Evolutionary conservation across 2,113 vertebrate species (phyloP).

Genomic region (Chascanopsetta lugubris): DNA sequence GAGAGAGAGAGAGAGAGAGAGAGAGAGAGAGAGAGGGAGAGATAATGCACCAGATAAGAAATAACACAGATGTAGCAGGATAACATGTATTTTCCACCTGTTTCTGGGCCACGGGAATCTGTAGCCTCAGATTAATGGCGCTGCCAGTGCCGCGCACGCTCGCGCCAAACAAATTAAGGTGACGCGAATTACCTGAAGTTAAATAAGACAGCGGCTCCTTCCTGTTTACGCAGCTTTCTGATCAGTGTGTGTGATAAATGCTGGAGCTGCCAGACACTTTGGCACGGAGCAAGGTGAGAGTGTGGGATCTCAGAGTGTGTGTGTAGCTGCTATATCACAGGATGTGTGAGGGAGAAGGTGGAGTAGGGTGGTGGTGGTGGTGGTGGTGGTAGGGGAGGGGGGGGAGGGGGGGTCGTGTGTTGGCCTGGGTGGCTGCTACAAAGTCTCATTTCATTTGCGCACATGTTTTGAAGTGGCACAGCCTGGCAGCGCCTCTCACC

Average conservation of each 20-base stretch:
- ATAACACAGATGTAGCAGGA: constrained; percentile 2
- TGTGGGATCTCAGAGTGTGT: constrained; percentile 16
- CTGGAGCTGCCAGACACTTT: constrained; percentile 35
- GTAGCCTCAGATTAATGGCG: constrained; percentile 42
- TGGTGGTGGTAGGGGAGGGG: background rate
- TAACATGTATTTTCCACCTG: constrained; percentile 23
- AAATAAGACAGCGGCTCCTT: constrained; percentile 31
- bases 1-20: too few relatives aligned
- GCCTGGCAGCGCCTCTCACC: constrained; percentile 15
- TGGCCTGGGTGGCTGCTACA: constrained; percentile 37
- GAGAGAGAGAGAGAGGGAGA: too few relatives aligned
- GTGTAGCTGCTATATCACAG: constrained; percentile 3
- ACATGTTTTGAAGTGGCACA: constrained; percentile 20
- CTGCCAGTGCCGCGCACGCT: constrained; percentile 23
- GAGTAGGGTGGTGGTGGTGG: too few relatives aligned
- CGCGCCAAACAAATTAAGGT: constrained; percentile 27
- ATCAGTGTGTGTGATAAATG: constrained; percentile 53
- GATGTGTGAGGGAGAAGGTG: background rate
- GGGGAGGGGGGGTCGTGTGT: background rate
- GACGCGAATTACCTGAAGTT: constrained; percentile 47
- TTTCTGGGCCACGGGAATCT: constrained; percentile 42
- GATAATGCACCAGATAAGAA: constrained; percentile 8
- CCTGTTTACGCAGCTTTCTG: constrained; percentile 44
- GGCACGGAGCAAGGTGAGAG: constrained; percentile 44
- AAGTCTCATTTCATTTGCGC: constrained; percentile 44